Evolutionary conservation across 2,888 invertebrate species (phyloP), one percentile per base, ranked within the genome.

Genomic region (Yponomeuta malinellus): DNA sequence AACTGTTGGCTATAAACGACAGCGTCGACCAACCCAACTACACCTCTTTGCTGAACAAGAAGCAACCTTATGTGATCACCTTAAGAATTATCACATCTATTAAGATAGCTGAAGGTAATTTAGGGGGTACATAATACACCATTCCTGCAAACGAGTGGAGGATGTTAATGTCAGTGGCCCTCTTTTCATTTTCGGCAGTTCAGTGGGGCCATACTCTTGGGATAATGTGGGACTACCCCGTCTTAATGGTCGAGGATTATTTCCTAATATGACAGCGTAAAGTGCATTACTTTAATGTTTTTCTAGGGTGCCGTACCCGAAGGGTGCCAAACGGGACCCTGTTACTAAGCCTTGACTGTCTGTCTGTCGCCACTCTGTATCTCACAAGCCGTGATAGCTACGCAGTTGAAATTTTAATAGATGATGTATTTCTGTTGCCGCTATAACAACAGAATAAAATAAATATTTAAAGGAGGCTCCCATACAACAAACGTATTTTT

Each of bases 61-160:
- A 68, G 37, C n/a, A 43, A 4, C 48, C 68, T 48, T 68, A 23
- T 48, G 6, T 31, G 33, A 12, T 65, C 10, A 65, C 12, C 10
- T 43, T 68, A 48, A 48, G 48, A 23, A 23, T 43, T 10, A 65
- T 31, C 29, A 65, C 10, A 31, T 29, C 10, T 65, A 29, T 48
- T 37, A n/a, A 23, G 48, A 23, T 10, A 43, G 67, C 9, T 15
- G n/a, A 68, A n/a, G 48, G 8, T 68, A 48, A 48, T 48, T n/a
- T 68, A 43, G 48, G 48, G 48, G 37, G 68, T 68, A 43, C 15
- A 81, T 82, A 82, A 82, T 81, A 80, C 81, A 79, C 81, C 77
- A 75, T 75, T 74, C 72, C 52, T 67, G 66, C 73, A 76, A 78
- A 78, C 75, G 76, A 76, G 75, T 73, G 73, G 64, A 74, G 73